Evolutionary conservation across 2,113 vertebrate genomes (phyloP).

Genomic region (Catharus bicknelli): DNA sequence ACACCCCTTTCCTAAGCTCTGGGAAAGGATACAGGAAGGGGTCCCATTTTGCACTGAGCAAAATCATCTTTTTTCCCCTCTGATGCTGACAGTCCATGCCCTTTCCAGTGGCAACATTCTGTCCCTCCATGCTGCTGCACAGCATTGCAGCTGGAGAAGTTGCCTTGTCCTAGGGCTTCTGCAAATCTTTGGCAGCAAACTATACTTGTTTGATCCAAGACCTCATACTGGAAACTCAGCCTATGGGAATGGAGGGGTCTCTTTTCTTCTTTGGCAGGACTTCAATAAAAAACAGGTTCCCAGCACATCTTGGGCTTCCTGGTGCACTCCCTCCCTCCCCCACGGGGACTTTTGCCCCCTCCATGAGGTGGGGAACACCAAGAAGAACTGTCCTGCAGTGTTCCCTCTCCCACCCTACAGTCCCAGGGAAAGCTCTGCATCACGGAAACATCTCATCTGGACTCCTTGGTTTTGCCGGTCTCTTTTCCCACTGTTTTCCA

Average conservation of each 20-base stretch:
- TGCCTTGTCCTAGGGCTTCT: not conserved
- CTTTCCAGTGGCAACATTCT: not conserved
- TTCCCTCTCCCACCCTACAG: rapidly evolving
- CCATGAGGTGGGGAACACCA: not conserved
- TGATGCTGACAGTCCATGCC: rapidly evolving
- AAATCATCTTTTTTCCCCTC: not conserved
- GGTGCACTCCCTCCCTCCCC: not conserved
- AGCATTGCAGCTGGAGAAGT: not conserved
- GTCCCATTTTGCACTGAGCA: not conserved
- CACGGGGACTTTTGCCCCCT: too few relatives aligned
- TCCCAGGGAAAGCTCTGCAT: not conserved
- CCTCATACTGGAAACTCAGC: not conserved
- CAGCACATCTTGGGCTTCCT: not conserved
- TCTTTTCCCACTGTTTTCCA: not conserved
- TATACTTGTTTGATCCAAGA: not conserved
- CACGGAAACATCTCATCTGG: rapidly evolving
- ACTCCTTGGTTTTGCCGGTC: rapidly evolving
- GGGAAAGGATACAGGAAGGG: not conserved
- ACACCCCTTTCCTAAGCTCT: not conserved
- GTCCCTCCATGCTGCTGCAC: not conserved
- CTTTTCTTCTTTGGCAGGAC: not conserved
- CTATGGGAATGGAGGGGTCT: not conserved
- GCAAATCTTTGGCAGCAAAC: not conserved
- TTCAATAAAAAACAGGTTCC: not conserved
- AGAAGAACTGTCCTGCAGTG: not conserved